Base-by-base conservation (phyloP, 2,113 vertebrate genomes). In the Leptobrachium ailaonicum region DNA sequence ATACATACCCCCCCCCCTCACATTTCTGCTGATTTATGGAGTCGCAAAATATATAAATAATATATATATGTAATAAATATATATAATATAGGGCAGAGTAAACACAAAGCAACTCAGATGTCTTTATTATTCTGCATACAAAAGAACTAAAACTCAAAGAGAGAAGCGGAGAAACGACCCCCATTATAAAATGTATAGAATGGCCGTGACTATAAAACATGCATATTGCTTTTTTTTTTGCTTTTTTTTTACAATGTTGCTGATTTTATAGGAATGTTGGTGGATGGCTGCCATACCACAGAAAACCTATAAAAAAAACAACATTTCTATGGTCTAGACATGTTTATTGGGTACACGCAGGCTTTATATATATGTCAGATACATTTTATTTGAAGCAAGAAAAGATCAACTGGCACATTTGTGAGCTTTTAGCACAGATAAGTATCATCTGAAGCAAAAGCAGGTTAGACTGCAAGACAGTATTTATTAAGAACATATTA, bases 271-370 rank as follows among this genome's bases (percentile, higher is more conserved):
- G 78, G 73, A 74, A 74, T 74, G 66, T 77, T 42, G 56, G 67
- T 77, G 71, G 78, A 80, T 62, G 4, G 43, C 64, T 80, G 71
- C 78, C 78, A 80, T 80, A 64, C 54, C 66, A 64, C 71, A 60
- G 63, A 80, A 66, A 80, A 74, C 63, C 78, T 47, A 74, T 74
- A 80, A 80, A 80, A 77, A 77, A 80, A 32, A 32, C 20, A 32
- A 73, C 71, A 68, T 45, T 63, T 74, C 71, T 80, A 74, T 73
- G 78, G 78, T 80, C 78, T 74, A 80, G 78, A 80, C 78, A 80
- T 74, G 78, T 80, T 80, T 74, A 80, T 80, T 74, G 66, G 78
- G 63, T 70, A 74, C 71, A 80, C 73, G 77, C 42, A 80, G 77
- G 62, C 70, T 80, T 80, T 73, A 80, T 80, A 66, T 79, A 66